Conservation (phyloP, 2,113 vertebrate genomes). For the Climacteris rufus region DNA sequence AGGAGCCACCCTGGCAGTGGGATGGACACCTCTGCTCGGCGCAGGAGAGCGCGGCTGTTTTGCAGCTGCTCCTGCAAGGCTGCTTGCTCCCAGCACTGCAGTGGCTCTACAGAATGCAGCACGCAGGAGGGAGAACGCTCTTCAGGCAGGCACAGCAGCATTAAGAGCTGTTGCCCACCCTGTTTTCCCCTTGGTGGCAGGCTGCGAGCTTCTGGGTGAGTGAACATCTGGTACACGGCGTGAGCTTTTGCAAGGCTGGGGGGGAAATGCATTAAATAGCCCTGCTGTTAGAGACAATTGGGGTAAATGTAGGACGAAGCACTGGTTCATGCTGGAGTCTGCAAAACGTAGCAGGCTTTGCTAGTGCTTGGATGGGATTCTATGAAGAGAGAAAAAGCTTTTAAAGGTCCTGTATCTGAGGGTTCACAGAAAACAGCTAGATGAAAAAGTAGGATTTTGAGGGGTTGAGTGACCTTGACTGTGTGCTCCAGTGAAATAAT, state of each 20-base stretch:
- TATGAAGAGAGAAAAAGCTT: background rate
- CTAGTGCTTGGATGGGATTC: background rate
- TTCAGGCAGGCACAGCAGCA: background rate
- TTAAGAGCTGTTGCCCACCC: background rate
- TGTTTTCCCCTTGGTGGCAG: background rate
- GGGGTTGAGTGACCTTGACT: conserved; percentile 27
- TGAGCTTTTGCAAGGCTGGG: background rate
- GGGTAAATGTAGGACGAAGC: background rate
- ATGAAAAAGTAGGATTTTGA: background rate
- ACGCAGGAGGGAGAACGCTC: background rate
- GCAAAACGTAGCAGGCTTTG: background rate
- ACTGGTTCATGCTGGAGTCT: background rate
- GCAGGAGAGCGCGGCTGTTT: background rate
- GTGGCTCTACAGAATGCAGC: background rate
- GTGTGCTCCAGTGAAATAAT: background rate
- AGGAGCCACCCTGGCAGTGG: background rate
- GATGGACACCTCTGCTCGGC: background rate
- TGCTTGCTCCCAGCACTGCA: conserved; percentile 27
- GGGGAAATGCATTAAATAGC: background rate
- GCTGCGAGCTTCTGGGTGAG: background rate
- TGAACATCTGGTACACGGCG: background rate
- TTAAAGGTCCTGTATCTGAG: background rate
- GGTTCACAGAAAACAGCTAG: background rate
- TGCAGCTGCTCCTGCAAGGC: background rate
- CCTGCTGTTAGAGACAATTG: background rate